Percentiles rank a stretch among this genome's conserved stretches.
These are phyloP conservation scores for Colossoma macropomum DNA, from an alignment of 2,113 vertebrate species.

Conservation along the genomic window DNA sequence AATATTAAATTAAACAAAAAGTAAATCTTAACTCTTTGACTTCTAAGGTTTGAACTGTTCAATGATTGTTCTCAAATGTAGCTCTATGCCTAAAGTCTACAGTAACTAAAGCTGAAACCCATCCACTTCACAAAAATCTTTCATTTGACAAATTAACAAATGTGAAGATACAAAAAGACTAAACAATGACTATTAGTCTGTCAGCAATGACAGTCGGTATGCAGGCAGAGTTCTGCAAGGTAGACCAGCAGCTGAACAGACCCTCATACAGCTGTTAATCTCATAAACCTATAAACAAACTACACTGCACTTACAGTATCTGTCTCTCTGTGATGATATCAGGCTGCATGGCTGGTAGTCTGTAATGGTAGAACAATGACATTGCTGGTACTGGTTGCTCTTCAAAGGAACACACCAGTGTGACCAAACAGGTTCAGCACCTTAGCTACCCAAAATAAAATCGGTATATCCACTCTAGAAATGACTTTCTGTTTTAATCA, in stretches of 20 bases:
- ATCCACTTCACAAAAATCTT: background rate
- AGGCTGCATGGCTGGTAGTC: background rate
- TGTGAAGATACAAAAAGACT: background rate
- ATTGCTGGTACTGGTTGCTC: background rate
- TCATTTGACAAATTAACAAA: background rate
- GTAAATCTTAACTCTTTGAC: background rate
- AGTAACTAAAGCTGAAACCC: background rate
- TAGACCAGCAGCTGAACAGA: conserved; percentile 7
- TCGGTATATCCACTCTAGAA: background rate
- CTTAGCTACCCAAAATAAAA: background rate
- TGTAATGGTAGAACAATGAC: background rate
- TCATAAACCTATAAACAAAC: background rate
- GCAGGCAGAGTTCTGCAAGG: background rate
- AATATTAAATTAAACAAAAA: too few species aligned
- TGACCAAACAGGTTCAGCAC: background rate
- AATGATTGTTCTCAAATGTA: conserved; percentile 21
- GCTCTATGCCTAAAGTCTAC: background rate
- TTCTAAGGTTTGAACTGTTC: background rate
- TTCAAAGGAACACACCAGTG: background rate
- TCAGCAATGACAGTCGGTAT: background rate
- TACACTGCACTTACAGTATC: background rate
- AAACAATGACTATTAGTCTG: background rate
- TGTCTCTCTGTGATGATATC: background rate
- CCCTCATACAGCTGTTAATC: background rate
- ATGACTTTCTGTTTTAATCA: too few species aligned